Conservation (phyloP, 2,888 invertebrate genomes). For the Petrolisthes manimaculis region DNA sequence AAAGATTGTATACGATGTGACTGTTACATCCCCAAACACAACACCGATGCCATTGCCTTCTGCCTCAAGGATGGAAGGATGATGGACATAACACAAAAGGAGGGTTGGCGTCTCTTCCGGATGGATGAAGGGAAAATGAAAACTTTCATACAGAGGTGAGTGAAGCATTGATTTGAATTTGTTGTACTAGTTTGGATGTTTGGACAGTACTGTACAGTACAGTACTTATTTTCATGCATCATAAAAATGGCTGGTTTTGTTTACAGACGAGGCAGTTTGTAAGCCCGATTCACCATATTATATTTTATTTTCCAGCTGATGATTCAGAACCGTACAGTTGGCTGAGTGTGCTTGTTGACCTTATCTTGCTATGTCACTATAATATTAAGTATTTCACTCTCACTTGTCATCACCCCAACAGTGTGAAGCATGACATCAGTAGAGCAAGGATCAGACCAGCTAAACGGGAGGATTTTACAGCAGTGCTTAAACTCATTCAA, state of each 20-base stretch:
- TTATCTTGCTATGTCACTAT: too few species aligned
- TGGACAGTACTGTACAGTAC: too few species aligned
- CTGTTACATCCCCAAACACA: background rate
- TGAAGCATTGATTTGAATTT: too few species aligned
- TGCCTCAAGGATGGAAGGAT: background rate
- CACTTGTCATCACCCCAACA: background rate
- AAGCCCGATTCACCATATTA: too few species aligned
- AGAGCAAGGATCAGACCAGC: constrained; percentile 21
- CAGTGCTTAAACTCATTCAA: constrained; percentile 58
- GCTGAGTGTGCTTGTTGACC: too few species aligned
- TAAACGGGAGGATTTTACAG: constrained; percentile 42
- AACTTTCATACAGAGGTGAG: background rate
- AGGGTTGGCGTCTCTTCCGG: background rate
- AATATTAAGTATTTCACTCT: too few species aligned
- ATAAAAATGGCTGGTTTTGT: too few species aligned
- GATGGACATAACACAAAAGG: background rate
- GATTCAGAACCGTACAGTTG: too few species aligned
- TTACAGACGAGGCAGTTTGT: too few species aligned
- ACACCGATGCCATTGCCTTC: background rate
- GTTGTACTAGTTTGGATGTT: too few species aligned
- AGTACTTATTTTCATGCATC: too few species aligned
- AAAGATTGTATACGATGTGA: background rate
- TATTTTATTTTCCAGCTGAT: too few species aligned
- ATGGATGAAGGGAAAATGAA: background rate
- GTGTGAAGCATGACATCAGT: background rate